Evolutionary conservation across 2,113 vertebrate species (phyloP).

Genomic region (Centropristis striata): DNA sequence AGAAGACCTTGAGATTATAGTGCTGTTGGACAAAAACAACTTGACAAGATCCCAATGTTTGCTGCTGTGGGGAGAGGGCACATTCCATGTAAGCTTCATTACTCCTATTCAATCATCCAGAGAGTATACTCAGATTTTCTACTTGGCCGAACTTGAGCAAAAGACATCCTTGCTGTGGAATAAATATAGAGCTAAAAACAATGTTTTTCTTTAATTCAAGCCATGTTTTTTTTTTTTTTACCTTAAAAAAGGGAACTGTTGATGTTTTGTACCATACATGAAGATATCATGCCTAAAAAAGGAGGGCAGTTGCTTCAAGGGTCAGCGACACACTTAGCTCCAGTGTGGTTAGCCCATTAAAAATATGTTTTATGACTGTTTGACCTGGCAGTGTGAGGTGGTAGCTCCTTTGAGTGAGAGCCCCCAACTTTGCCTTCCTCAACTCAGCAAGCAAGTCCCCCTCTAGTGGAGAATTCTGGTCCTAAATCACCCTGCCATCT

Average conservation of each 20-base stretch:
- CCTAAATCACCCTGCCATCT: background rate
- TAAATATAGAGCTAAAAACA: conserved; percentile 10
- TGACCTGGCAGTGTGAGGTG: background rate
- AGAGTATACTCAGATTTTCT: conserved; percentile 59
- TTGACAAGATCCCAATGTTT: conserved; percentile 74
- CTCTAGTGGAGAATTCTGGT: background rate
- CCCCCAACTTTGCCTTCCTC: background rate
- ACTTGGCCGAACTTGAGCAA: conserved; percentile 52
- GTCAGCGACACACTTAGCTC: background rate
- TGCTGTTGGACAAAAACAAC: conserved; percentile 73
- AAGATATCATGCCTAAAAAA: background rate
- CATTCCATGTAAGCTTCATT: conserved; percentile 81
- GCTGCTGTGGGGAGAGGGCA: conserved; percentile 65
- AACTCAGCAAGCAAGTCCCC: background rate
- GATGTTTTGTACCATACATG: background rate
- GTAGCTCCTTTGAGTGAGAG: background rate
- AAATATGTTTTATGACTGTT: background rate
- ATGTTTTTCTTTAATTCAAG: background rate
- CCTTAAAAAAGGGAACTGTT: background rate
- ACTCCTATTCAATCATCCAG: conserved; percentile 75
- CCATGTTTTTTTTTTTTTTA: background rate
- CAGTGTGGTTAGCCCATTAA: background rate
- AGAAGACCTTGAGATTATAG: conserved; percentile 69
- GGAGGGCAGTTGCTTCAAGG: background rate
- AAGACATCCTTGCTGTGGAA: conserved; percentile 22